Base-by-base conservation (phyloP, 2,113 vertebrate genomes). In the Loxodonta africana region DNA sequence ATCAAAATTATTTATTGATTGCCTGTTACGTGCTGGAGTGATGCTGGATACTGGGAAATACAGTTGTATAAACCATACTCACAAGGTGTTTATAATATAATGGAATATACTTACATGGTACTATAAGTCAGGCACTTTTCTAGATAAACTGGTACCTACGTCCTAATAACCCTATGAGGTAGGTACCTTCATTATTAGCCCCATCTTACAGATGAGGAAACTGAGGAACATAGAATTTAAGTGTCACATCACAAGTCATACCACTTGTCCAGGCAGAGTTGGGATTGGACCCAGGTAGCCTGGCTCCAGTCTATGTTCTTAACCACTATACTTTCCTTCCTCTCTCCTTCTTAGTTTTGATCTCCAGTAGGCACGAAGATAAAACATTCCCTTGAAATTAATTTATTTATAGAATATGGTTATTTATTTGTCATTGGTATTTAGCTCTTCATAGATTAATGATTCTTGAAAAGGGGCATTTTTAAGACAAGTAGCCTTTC, bases 401-500 rank as follows among this genome's bases (percentile, higher is more conserved):
- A 77, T 60, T 67, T 87, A 89, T 95, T 85, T 90, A 69, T 82
- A 73, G 67, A 95, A 87, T 51, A 26, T 53, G 6, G 20, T 62
- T 88, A 63, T 80, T 57, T 37, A 11, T 77, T 93, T 94, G 81
- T 48, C 51, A 60, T 82, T 97, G 85, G 84, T 25, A 57, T 92
- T 94, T 78, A 71, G 12, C 14, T 84, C 33, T 96, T 57, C 88
- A 0, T 65, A 18, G 76, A 51, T 83, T 53, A 83, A 60, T 95
- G 57, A 93, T 91, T 86, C 57, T 87, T 93, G n/a, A 84, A 83
- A 86, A 74, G 76, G 28, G 93, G 5, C 6, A 69, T 95, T 90
- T 96, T 62, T 23, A 87, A 97, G 77, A 62, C 92, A 90, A 92
- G 69, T 57, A 46, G 9, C 6, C 83, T 90, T 93, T 92, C 21